Evolutionary conservation across 1,140 invertebrate genomes (phyloP).

Genomic region (Dendrolimus punctatus): DNA sequence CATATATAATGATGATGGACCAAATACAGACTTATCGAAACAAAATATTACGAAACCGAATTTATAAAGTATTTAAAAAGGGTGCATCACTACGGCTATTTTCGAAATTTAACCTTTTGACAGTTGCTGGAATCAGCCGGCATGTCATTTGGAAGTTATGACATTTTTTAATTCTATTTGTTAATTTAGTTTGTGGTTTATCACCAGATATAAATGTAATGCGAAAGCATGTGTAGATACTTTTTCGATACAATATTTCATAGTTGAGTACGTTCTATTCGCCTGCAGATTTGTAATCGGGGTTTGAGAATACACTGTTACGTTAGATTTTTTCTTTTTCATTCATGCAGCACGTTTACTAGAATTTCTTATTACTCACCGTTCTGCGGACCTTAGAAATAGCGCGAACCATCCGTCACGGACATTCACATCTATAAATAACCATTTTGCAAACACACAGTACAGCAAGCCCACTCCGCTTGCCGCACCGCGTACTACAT

Average conservation of each 20-base stretch:
- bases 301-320: conserved; percentile 5
- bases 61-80: conserved; percentile 14
- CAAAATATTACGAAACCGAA: conserved; percentile 15
- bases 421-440: conserved; percentile 60
- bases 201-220: no score
- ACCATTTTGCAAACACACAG: conserved; percentile 63
- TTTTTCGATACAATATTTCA: no score
- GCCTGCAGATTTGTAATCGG: conserved; percentile 3
- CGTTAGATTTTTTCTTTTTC: conserved; percentile 7
- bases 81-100: conserved; percentile 35
- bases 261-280: no score
- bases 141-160: no score
- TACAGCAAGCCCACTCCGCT: conserved; percentile 42
- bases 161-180: no score
- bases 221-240: no score
- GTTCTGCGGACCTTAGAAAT: conserved; percentile 53
- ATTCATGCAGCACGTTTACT: conserved; percentile 4
- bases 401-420: conserved; percentile 59
- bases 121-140: no score
- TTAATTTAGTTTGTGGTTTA: no score
- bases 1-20: neutral
- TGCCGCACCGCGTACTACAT: conserved; percentile 49
- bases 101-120: conserved; percentile 20
- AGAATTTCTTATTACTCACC: conserved; percentile 32
- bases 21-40: neutral